phyloP scores from a whole-genome alignment of 2,113 vertebrate genomes.

The Sisor rabdophorus region DNA sequence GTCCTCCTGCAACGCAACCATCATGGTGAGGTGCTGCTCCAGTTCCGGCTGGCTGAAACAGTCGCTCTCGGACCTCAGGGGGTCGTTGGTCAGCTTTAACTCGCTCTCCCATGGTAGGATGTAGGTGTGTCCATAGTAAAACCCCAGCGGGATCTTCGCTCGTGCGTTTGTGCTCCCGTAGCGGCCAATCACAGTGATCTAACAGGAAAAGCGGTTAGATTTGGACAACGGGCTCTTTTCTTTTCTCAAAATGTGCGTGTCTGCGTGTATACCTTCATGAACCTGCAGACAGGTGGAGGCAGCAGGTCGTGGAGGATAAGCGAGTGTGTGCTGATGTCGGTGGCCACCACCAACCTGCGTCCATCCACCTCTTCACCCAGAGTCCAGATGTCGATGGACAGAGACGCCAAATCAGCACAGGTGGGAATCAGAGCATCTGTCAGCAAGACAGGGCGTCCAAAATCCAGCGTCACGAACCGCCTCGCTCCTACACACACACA shows the following conservation, averaged over 20 bases:
- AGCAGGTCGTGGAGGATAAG: slow-evolving; percentile 94
- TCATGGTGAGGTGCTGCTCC: slow-evolving; percentile 95
- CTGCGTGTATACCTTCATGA: slow-evolving; percentile 85
- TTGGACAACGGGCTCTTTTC: neutral
- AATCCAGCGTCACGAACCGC: slow-evolving; percentile 94
- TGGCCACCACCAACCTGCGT: slow-evolving; percentile 90
- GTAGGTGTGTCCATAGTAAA: slow-evolving; percentile 98
- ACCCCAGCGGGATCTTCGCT: slow-evolving; percentile 94
- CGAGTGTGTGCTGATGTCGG: slow-evolving; percentile 97
- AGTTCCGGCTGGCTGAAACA: slow-evolving; percentile 86
- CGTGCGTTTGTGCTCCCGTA: slow-evolving; percentile 98
- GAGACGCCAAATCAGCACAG: slow-evolving; percentile 91
- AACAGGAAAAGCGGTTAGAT: neutral
- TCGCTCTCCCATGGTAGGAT: slow-evolving; percentile 97
- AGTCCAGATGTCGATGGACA: slow-evolving; percentile 98
- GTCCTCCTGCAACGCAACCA: slow-evolving; percentile 95
- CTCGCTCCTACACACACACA: slow-evolving; percentile 78
- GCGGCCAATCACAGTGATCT: slow-evolving; percentile 98
- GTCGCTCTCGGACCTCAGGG: slow-evolving; percentile 87
- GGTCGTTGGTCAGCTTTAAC: slow-evolving; percentile 93
- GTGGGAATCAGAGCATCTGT: slow-evolving; percentile 95
- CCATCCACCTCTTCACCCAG: slow-evolving; percentile 97
- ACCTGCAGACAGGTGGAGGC: slow-evolving; percentile 94
- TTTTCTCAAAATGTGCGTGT: neutral
- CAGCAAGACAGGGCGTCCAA: slow-evolving; percentile 89